phyloP scores from a whole-genome alignment of 2,113 vertebrate genomes.

The Pseudopipra pipra region DNA sequence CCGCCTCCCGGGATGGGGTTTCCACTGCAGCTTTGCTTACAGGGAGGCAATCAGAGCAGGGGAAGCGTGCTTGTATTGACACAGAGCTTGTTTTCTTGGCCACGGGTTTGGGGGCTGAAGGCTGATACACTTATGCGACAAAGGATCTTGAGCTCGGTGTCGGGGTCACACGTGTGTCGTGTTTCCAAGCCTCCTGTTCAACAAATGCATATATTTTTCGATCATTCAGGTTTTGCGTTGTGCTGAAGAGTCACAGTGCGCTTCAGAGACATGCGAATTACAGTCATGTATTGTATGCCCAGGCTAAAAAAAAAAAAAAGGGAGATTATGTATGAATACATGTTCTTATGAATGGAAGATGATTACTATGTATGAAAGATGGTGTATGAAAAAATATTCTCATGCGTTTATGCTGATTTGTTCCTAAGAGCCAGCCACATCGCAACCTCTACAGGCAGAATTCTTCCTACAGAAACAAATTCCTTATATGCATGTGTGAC shows the following conservation, averaged over 20 bases:
- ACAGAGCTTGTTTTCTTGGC: neutral
- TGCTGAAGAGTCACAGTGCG: accelerated
- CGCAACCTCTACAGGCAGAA: neutral
- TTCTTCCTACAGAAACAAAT: neutral
- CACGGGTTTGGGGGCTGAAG: neutral
- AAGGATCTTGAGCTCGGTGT: neutral
- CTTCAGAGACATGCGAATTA: accelerated
- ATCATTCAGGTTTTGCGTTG: neutral
- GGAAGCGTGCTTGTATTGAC: accelerated
- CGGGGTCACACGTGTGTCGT: accelerated
- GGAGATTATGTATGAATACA: neutral
- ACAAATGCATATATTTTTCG: accelerated
- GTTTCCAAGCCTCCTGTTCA: neutral
- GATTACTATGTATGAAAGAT: neutral
- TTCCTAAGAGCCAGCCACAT: neutral
- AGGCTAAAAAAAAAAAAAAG: neutral
- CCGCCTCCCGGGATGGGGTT: neutral
- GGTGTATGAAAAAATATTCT: neutral
- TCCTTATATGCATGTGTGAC: too few species aligned
- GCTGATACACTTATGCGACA: accelerated
- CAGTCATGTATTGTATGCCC: accelerated
- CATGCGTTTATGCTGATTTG: neutral
- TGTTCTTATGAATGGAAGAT: neutral
- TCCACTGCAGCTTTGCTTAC: neutral
- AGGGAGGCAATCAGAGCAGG: neutral